Evolutionary conservation across 2,113 vertebrate genomes (phyloP).

Genomic region (Pipa parva): DNA sequence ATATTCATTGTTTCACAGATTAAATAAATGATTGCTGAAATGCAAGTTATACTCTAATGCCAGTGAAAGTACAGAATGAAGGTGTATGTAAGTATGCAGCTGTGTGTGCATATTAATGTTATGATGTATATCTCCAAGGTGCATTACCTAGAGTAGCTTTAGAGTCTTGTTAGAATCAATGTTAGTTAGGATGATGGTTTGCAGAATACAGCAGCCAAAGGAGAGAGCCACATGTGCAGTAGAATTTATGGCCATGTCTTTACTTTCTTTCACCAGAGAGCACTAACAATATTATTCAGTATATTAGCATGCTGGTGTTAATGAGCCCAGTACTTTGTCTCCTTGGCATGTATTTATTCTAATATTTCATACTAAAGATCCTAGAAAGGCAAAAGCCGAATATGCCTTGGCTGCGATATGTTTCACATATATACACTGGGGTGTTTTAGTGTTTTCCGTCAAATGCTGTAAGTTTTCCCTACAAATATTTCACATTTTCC

Average conservation of each 20-base stretch:
- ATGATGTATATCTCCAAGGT: slow-evolving; percentile 72
- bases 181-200: slow-evolving; percentile 73
- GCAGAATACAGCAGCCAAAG: slow-evolving; percentile 63
- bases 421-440: slow-evolving; percentile 46
- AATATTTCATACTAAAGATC: slow-evolving; percentile 57
- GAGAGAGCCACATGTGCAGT: slow-evolving; percentile 61
- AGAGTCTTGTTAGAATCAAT: slow-evolving; percentile 73
- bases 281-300: slow-evolving; percentile 57
- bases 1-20: too few species aligned
- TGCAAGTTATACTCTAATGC: too few species aligned
- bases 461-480: slow-evolving; percentile 51
- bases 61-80: too few species aligned
- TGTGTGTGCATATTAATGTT: slow-evolving; percentile 42
- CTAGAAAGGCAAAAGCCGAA: slow-evolving; percentile 56
- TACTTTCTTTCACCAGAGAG: slow-evolving; percentile 68
- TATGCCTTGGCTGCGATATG: slow-evolving; percentile 56
- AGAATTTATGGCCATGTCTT: slow-evolving; percentile 74
- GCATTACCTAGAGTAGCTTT: slow-evolving; percentile 70
- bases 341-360: slow-evolving; percentile 64
- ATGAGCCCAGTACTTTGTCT: slow-evolving; percentile 59
- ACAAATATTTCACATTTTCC: slow-evolving; percentile 53
- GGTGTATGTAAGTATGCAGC: background rate
- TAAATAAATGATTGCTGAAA: too few species aligned
- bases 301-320: slow-evolving; percentile 49
- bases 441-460: slow-evolving; percentile 49